Conservation (phyloP, 2,113 vertebrate species). For the Silurus asotus region DNA sequence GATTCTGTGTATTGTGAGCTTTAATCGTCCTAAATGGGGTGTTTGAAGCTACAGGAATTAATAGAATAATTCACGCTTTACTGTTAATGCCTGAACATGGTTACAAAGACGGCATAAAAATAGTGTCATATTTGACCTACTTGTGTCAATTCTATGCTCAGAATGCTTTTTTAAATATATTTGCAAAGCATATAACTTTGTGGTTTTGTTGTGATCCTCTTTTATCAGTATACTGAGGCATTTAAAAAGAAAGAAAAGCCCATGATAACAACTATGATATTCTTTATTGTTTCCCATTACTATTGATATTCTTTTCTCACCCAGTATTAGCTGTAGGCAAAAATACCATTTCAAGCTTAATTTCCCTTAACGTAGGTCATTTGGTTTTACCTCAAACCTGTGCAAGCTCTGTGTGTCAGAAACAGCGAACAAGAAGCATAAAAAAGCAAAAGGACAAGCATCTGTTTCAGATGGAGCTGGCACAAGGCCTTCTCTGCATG, state of each 20-base stretch:
- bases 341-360: background rate
- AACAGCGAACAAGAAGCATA: background rate
- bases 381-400: background rate
- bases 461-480: background rate
- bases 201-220: background rate
- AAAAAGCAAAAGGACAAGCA: constrained; percentile 18
- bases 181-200: background rate
- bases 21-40: constrained; percentile 45
- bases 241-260: background rate
- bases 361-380: background rate
- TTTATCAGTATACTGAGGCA: background rate
- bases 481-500: background rate
- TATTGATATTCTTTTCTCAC: background rate
- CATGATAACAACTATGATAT: background rate
- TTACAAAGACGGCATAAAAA: constrained; percentile 16
- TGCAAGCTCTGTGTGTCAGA: background rate
- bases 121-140: constrained; percentile 4
- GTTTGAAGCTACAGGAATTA: constrained; percentile 22
- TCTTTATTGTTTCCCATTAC: background rate
- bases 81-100: constrained; percentile 9
- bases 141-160: background rate
- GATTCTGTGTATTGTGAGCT: constrained; percentile 51
- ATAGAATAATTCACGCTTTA: constrained; percentile 5
- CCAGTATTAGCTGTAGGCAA: background rate
- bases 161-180: background rate